Evolutionary conservation across 2,888 invertebrate genomes (phyloP).

Genomic region (Calameuta idolon): DNA sequence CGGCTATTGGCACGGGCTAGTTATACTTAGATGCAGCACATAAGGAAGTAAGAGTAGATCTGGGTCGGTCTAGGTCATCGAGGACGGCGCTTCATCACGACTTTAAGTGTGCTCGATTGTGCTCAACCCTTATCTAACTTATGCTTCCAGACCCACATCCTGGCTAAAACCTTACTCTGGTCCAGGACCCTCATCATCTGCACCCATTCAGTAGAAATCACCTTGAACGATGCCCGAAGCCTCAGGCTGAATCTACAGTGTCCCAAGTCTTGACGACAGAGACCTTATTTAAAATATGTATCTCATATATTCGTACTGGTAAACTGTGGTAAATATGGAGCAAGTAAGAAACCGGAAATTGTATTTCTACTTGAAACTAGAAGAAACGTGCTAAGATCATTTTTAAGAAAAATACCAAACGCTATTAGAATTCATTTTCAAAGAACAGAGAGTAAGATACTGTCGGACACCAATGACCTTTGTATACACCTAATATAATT

Average conservation of each 20-base stretch:
- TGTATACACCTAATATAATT: background rate
- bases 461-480: background rate
- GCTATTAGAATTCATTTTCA: background rate
- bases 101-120: slow-evolving; percentile 24
- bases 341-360: background rate
- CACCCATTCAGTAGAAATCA: slow-evolving; percentile 7
- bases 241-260: background rate
- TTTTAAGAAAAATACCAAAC: background rate
- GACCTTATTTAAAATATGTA: background rate
- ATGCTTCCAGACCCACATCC: slow-evolving; percentile 12
- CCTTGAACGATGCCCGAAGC: background rate
- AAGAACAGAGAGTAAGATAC: background rate
- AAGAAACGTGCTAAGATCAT: background rate
- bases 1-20: background rate
- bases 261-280: background rate
- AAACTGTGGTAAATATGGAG: background rate
- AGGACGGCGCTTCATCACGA: slow-evolving; percentile 14
- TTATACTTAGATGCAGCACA: slow-evolving; percentile 14
- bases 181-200: background rate
- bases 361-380: background rate
- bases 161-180: background rate
- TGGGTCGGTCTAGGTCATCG: slow-evolving; percentile 37
- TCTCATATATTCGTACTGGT: background rate
- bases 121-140: slow-evolving; percentile 20
- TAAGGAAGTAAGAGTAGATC: slow-evolving; percentile 20